Evolutionary conservation across 2,888 invertebrate genomes (phyloP).

Genomic region (Argyresthia goedartella): DNA sequence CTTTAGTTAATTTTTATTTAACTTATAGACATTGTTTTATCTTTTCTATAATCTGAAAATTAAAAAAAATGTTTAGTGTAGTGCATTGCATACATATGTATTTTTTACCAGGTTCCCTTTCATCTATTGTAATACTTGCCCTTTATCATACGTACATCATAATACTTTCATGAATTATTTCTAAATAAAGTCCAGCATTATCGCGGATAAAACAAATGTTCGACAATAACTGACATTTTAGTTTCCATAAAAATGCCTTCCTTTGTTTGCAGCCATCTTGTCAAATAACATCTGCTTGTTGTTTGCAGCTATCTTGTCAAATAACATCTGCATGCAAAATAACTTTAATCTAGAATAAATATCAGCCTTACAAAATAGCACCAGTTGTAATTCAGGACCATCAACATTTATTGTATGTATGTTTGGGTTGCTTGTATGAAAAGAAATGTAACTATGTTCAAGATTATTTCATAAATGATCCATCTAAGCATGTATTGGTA

Average conservation of each 20-base stretch:
- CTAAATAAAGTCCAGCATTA: too few species aligned
- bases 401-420: background rate
- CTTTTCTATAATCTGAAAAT: constrained; percentile 12
- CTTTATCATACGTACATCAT: too few species aligned
- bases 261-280: background rate
- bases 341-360: background rate
- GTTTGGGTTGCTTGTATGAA: background rate
- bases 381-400: background rate
- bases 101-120: too few species aligned
- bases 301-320: background rate
- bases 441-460: background rate
- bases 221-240: background rate
- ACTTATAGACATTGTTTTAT: constrained; percentile 16
- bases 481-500: too few species aligned
- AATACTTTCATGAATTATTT: too few species aligned
- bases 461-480: too few species aligned
- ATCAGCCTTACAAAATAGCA: background rate
- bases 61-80: background rate
- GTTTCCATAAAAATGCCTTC: background rate
- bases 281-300: background rate
- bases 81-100: constrained; percentile 9
- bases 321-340: background rate
- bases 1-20: constrained; percentile 22
- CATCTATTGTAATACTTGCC: too few species aligned
- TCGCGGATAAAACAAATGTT: too few species aligned